Base-by-base conservation (phyloP, 2,888 invertebrate genomes). In the Pristionchus fissidentatus region DNA sequence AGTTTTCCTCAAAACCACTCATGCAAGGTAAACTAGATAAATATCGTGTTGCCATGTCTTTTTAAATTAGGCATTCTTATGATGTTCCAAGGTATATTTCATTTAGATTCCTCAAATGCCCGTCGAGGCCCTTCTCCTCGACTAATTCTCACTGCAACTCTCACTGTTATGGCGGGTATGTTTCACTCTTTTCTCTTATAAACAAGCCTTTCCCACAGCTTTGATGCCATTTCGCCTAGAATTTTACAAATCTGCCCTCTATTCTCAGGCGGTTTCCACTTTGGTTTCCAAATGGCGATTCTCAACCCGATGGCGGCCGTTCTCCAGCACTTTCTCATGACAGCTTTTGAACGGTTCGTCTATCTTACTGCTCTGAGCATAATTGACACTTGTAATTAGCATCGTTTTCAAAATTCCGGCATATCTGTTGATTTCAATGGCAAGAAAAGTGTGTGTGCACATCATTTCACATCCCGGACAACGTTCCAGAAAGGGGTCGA, bases 271-370 rank as follows among this genome's bases (percentile, higher is more conserved):
- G 87, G 88, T 29, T 88, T 90, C 73, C 90, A 91, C 84, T 91
- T 91, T 79, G 90, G 90, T 4, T 91, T 86, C 82, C 87, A 89
- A 85, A 89, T 91, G 60, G 88, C 88, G 3, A 85, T 89, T 19
- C 87, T 91, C 84, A 91, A 91, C 81, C 90, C 91, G 22, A 77
- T 91, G 84, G 87, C 90, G 2, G 87, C 87, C 35, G 85, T 89
- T 1, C 84, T 91, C 26, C 89, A 91, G 70, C 81, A 84, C 26
- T 90, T 90, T 83, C 62, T 89, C n/a, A 75, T 85, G n/a, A 83
- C 84, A 0, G 85, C 85, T 57, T 35, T 88, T 26, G 79, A 80
- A 46, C 86, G 60, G 87, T 86, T 35, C 46, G 83, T 35, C 38
- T 15, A 60, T 5, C 26, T 1, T 84, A 60, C 15, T n/a, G n/a